Percentiles rank a stretch among this genome's conserved stretches.
Evolutionary conservation across 1,140 invertebrate species (phyloP).

Genomic region (Caenorhabditis inopinata): DNA sequence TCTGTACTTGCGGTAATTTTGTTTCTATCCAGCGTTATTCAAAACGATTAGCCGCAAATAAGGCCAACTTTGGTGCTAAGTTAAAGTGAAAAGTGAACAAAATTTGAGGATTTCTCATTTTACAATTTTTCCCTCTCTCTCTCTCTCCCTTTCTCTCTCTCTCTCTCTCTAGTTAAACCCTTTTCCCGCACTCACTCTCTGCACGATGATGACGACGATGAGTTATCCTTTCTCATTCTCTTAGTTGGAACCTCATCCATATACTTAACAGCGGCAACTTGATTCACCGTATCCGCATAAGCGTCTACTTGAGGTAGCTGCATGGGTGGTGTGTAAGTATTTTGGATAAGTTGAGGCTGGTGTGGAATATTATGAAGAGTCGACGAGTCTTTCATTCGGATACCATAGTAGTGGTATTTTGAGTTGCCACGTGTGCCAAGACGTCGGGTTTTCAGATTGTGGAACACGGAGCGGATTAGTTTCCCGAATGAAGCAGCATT

Average conservation of each 20-base stretch:
- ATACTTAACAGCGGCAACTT: background rate
- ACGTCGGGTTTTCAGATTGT: slow-evolving; percentile 86
- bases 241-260: slow-evolving; percentile 6
- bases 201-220: background rate
- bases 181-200: slow-evolving; percentile 11
- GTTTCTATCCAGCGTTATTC: no score
- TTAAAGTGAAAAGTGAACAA: no score
- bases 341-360: slow-evolving; percentile 72
- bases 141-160: no score
- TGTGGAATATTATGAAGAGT: slow-evolving; percentile 56
- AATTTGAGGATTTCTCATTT: no score
- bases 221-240: background rate
- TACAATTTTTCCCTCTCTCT: no score
- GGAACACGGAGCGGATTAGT: slow-evolving; percentile 92
- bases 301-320: slow-evolving; percentile 68
- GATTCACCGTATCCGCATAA: slow-evolving; percentile 55
- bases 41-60: no score
- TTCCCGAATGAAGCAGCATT: slow-evolving; percentile 99
- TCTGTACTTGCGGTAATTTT: no score
- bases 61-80: no score
- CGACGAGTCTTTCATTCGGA: slow-evolving; percentile 82
- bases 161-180: no score
- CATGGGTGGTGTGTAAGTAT: slow-evolving; percentile 68
- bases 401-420: slow-evolving; percentile 99
- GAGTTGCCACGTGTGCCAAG: slow-evolving; percentile 95